Evolutionary conservation across 2,888 invertebrate genomes (phyloP).

Genomic region (Himalopsyche tibetana): DNA sequence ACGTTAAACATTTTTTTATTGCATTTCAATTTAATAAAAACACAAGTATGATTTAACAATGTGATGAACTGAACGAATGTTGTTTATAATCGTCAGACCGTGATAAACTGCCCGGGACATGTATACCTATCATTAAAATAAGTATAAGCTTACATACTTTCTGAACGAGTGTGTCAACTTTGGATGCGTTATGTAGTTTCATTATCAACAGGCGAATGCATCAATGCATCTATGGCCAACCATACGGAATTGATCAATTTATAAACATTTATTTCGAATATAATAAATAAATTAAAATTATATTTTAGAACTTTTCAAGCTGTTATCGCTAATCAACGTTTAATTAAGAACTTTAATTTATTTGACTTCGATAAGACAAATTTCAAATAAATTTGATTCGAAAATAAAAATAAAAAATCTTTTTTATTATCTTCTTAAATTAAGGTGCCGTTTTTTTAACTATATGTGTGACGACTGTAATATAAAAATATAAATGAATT

Average conservation of each 20-base stretch:
- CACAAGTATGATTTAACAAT: constrained; percentile 11
- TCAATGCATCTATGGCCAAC: not conserved
- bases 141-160: constrained; percentile 3
- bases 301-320: too few relatives aligned
- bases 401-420: too few relatives aligned
- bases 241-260: not conserved
- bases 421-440: too few relatives aligned
- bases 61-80: constrained; percentile 19
- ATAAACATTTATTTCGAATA: too few relatives aligned
- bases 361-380: too few relatives aligned
- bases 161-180: constrained; percentile 26
- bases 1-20: not conserved
- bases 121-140: constrained; percentile 24
- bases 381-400: too few relatives aligned
- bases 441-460: too few relatives aligned
- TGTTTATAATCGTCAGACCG: constrained; percentile 23
- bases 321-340: too few relatives aligned
- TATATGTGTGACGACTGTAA: too few relatives aligned
- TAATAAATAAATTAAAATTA: too few relatives aligned
- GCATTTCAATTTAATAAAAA: constrained; percentile 17
- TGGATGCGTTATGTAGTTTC: not conserved
- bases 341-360: too few relatives aligned
- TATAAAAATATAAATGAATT: too few relatives aligned
- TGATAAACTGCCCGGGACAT: constrained; percentile 10
- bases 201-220: constrained; percentile 5